Evolutionary conservation across 2,888 invertebrate species (phyloP), one percentile per base, ranked within the genome.

Genomic region (Cheiracanthium punctorium): DNA sequence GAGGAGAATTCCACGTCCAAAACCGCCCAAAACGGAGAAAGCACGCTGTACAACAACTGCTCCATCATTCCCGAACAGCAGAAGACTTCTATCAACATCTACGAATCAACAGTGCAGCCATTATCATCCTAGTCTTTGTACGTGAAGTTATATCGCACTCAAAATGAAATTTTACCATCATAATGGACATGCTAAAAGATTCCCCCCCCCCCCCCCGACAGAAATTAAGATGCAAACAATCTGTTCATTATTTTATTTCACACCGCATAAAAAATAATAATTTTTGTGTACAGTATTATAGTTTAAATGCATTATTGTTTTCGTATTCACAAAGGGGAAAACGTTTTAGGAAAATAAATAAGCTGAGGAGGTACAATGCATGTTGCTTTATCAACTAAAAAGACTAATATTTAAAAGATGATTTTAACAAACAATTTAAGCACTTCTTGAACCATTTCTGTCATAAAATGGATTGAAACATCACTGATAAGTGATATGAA

Each of bases 111-210:
- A 17, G 79, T 79, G 20, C 72, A 73, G 52, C 73, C 84, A 1
- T 79, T 85, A 2, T 29, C 84, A 48, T 67, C 79, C 37, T 85
- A 85, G 79, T 73, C 65, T n/a, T 37, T 5, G 29, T 29, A 30
- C 1, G 33, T 58, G 24, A 7, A 58, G 14, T 10, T 48, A 48
- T n/a, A 17, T 58, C 17, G 12, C 24, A 24, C 5, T 58, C 24
- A 7, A 4, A 7, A 17, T 58, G 8, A 58, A 48, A n/a, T 5
- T 7, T 17, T 17, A 48, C 17, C n/a, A 14, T 17, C 48, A 7
- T 17, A 48, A 48, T 2, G 48, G 2, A 17, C 2, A 14, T 17
- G 8, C 17, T 48, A 48, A 48, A 48, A 2, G n/a, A n/a, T n/a
- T n/a, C n/a, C n/a, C n/a, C n/a, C 12, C 2, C 48, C 8, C 17